These are phyloP conservation scores for Drosophila pegasa DNA, from an alignment of 2,888 invertebrate species.

Conservation along the genomic window DNA sequence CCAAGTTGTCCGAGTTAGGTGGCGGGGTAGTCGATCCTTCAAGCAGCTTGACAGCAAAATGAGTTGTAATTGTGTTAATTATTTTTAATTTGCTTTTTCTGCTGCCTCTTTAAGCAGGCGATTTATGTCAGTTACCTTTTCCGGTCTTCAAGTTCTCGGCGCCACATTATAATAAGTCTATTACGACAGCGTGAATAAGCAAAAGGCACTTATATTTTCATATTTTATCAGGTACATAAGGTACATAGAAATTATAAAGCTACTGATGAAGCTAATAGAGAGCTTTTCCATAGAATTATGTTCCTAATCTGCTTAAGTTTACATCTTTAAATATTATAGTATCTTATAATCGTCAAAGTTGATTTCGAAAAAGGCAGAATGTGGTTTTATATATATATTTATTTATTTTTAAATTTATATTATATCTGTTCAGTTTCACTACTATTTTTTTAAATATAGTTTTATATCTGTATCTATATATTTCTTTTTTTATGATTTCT, in stretches of 20 bases:
- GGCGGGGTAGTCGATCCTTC: constrained; percentile 41
- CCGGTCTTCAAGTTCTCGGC: constrained; percentile 34
- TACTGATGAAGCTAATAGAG: not conserved
- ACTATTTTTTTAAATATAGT: too few species aligned
- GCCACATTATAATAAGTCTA: constrained; percentile 28
- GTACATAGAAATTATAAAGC: not conserved
- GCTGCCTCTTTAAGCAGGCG: constrained; percentile 54
- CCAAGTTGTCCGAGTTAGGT: constrained; percentile 19
- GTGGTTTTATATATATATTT: too few species aligned
- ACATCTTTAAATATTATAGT: not conserved
- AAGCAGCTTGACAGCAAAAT: constrained; percentile 62
- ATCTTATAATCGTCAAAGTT: not conserved
- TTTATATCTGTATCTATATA: not conserved
- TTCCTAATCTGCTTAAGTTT: not conserved
- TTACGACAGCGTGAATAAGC: constrained; percentile 21
- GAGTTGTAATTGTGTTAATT: constrained; percentile 70
- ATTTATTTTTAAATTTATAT: too few species aligned
- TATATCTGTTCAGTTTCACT: too few species aligned
- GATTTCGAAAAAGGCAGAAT: too few species aligned
- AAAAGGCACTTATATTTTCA: constrained; percentile 14
- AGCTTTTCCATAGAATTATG: not conserved
- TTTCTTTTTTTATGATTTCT: not conserved
- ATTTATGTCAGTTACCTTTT: constrained; percentile 65
- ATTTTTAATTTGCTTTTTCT: constrained; percentile 68
- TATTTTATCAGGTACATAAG: not conserved